Evolutionary conservation across 2,888 invertebrate genomes (phyloP), one percentile per base, ranked within the genome.

Genomic region (Mesochorus sp.): DNA sequence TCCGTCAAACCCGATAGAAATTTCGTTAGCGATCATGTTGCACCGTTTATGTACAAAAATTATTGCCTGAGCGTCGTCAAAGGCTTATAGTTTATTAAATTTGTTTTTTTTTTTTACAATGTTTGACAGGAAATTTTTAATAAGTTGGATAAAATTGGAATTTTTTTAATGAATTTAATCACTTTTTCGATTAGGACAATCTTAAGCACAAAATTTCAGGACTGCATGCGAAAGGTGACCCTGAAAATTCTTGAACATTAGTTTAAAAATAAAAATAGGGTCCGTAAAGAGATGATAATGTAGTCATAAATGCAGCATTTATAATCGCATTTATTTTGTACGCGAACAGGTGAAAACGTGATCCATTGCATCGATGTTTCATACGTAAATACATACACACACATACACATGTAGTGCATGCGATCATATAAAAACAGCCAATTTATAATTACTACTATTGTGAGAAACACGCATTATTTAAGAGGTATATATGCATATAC

Each of bases 1-100:
- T 95, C 95, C 47, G 92, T 94, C 0, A 93, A 95, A 79, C 95
- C 95, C 0, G 95, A 95, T 82, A 92, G 95, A 55, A 96, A 95
- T 85, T 95, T 96, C 80, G 94, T 95, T 10, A 94, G 95, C 3
- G 95, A 95, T 83, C 94, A 95, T 77, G 93, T 93, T 51, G 93
- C 92, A 53, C 95, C 95, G 0, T 90, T 96, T 72, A 92, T 95
- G 85, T 95, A 95, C 85, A 95, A 95, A 87, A 96, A 95, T 91
- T 94, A 94, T 88, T 95, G 93, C 89, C 92, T 92, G 80, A 91
- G 93, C 84, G 91, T 95, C 76, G 88, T 95, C 47, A 82, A 72
- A 71, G 88, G 87, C 19, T 3, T 79, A 5, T 77, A 42, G 21
- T n/a, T 49, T 2, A 2, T 4, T n/a, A 47, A 47, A 34, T 14